These are phyloP conservation scores for Drosophila longiperda DNA, from an alignment of 2,888 invertebrate genomes.

Conservation along the genomic window DNA sequence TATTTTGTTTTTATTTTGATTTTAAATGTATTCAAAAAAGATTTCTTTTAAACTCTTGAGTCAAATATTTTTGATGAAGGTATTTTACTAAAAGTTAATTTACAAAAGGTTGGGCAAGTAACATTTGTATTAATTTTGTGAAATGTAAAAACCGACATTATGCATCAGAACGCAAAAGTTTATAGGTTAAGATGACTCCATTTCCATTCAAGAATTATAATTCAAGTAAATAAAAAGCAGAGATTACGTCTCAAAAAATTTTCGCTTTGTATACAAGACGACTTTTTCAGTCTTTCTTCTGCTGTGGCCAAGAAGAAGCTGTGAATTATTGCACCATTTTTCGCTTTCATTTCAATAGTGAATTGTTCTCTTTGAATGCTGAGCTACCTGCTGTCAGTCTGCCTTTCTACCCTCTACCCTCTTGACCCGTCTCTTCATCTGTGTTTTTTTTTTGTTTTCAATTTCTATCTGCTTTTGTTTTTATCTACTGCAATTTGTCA, in stretches of 20 bases:
- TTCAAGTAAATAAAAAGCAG: neutral
- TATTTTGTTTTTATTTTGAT: neutral
- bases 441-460: constrained; percentile 8
- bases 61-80: neutral
- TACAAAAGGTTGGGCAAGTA: neutral
- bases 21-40: neutral
- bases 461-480: constrained; percentile 31
- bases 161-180: neutral
- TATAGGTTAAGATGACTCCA: neutral
- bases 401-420: constrained; percentile 1
- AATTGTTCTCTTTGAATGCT: constrained; percentile 33
- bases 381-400: constrained; percentile 12
- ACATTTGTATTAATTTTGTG: neutral
- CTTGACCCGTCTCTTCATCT: constrained; percentile 57
- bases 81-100: neutral
- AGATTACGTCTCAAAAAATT: neutral
- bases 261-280: neutral
- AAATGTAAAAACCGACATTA: neutral
- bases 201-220: neutral
- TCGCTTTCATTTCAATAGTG: constrained; percentile 43
- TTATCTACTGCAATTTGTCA: constrained; percentile 70
- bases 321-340: constrained; percentile 40
- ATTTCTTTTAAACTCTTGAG: neutral
- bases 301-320: constrained; percentile 34
- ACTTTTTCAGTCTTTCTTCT: neutral